A percentile compares a stretch with the other conserved stretches of the same genome.
These are phyloP conservation scores for Coenonympha glycerion DNA, from an alignment of 2,888 invertebrate species.

Conservation along the genomic window DNA sequence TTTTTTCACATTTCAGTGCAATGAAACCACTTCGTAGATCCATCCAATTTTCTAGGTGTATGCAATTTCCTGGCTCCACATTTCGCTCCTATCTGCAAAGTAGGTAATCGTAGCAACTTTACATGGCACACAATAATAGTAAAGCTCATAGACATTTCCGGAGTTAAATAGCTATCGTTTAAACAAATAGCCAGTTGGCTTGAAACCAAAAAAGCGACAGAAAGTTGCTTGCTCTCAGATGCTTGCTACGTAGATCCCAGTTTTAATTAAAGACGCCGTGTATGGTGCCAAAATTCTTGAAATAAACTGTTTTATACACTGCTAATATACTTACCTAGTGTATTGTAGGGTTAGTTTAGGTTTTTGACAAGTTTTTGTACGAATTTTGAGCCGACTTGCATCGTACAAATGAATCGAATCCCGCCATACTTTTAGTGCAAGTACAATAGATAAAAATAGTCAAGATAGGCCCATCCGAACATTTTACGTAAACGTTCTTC, in stretches of 20 bases:
- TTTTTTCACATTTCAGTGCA: no score
- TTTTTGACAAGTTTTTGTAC: no score
- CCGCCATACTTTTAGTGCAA: no score
- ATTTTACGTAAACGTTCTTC: no score
- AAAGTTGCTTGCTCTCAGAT: constrained; percentile 26
- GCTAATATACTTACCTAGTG: not conserved
- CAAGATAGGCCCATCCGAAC: no score
- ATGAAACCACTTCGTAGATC: no score
- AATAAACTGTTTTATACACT: constrained; percentile 18
- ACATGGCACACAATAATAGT: constrained; percentile 8
- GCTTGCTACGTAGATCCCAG: constrained; percentile 53
- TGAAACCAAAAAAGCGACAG: constrained; percentile 55
- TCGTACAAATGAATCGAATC: no score
- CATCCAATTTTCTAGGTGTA: no score
- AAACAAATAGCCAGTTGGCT: constrained; percentile 59
- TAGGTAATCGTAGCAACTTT: constrained; percentile 2
- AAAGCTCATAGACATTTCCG: constrained; percentile 14
- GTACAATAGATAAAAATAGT: no score
- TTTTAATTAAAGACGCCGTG: constrained; percentile 58
- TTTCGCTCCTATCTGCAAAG: not conserved
- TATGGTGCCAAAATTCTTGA: constrained; percentile 37
- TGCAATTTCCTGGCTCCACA: not conserved
- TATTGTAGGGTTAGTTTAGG: no score
- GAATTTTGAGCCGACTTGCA: no score
- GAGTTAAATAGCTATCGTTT: constrained; percentile 44